phyloP scores from a whole-genome alignment of 2,888 invertebrate genomes.

The Acronicta psi region DNA sequence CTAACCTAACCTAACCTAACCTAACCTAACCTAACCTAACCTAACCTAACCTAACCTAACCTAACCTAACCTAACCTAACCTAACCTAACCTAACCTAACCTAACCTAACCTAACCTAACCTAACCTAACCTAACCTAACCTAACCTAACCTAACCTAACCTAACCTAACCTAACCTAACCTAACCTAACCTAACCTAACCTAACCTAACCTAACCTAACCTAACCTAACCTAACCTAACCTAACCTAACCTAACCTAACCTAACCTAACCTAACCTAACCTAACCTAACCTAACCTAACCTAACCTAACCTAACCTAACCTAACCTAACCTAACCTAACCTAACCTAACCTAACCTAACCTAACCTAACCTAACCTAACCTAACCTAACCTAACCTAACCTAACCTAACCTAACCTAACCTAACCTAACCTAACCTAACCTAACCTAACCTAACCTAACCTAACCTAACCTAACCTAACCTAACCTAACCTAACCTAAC shows the following conservation, averaged over 20 bases:
- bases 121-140: constrained; percentile 1
- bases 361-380: not conserved
- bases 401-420: not conserved
- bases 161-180: constrained; percentile 1
- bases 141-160: constrained; percentile 1
- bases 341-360: not conserved
- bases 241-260: constrained; percentile 1
- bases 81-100: not conserved
- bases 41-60: constrained; percentile 1
- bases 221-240: constrained; percentile 1
- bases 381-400: constrained; percentile 1
- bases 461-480: not conserved
- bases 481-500: not conserved
- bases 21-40: constrained; percentile 1
- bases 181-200: constrained; percentile 1
- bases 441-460: constrained; percentile 1
- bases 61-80: constrained; percentile 1
- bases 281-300: not conserved
- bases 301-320: constrained; percentile 1
- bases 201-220: not conserved
- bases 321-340: constrained; percentile 1
- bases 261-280: not conserved
- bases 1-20: constrained; percentile 1
- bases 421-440: constrained; percentile 1
- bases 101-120: not conserved